Evolutionary conservation across 2,113 vertebrate species (phyloP), one percentile per base, ranked within the genome.

Genomic region (Chaenogobius annularis): DNA sequence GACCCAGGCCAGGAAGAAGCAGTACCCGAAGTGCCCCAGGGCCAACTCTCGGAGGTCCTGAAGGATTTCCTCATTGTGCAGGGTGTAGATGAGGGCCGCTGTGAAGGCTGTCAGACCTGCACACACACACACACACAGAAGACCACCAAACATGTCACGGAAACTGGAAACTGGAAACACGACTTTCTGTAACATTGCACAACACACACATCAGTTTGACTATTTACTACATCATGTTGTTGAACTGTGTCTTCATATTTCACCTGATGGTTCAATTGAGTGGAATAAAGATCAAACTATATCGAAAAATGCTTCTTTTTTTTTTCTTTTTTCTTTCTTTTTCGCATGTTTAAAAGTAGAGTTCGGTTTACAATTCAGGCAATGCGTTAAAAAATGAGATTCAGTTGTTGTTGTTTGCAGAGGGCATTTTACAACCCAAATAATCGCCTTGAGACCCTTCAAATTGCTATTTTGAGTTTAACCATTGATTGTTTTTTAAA

Each of bases 1-100:
- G 79, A 95, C 92, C 95, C 96, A 97, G 58, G 94, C 94, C 73
- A 96, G 85, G 69, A 93, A 90, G 10, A 94, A 96, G 82, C 95
- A 96, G 90, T 95, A 96, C 3, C 95, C 95, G 10, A 95, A 96
- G 71, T 89, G 92, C 82, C 95, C 96, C 1, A 73, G 70, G 26
- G 62, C 79, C 68, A 83, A 58, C 10, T 87, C 74, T 17, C 79
- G 86, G 0, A 74, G 26, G 22, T 83, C 84, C n/a, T 73, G 75
- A 14, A 93, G 88, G 77, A 96, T 95, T 68, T 95, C 93, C 40
- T 88, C 64, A 0, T 87, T 90, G 20, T 95, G 95, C 47, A 94
- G 83, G 4, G 94, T 92, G 48, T 96, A 97, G 88, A 96, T 95
- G 63, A 97, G 88, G 3, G 93, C 89, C 5, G 93, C 95, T 0